Evolutionary conservation across 1,140 invertebrate species (phyloP), one percentile per base, ranked within the genome.

Genomic region (Zophobas atratus): DNA sequence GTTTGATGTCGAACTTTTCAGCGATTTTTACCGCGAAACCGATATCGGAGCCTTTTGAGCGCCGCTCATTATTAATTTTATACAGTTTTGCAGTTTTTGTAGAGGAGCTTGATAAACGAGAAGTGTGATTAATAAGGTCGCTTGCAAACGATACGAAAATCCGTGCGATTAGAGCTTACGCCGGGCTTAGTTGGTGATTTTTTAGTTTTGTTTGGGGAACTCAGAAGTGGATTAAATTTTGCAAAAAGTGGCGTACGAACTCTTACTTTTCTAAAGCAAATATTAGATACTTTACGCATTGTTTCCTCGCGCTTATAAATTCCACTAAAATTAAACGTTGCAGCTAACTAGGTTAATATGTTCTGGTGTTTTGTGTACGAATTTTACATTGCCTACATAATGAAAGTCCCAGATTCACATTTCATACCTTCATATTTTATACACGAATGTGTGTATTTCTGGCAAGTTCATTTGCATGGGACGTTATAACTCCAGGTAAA

Each of bases 351-450:
- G 60, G 60, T 67, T 67, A 67, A 67, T 67, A 67, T 67, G 60
- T 67, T 67, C 60, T 67, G 60, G 38, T 67, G 60, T 67, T 67
- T 67, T 67, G 60, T 67, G 60, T 67, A 39, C 60, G 60, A 67
- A 67, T 67, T 67, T 67, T 67, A 41, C 60, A 67, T 67, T 67
- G 60, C 60, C 60, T 67, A 67, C 60, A 67, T 67, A 67, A 67
- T 67, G 60, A 67, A 67, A 39, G 60, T 67, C 60, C 60, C 60
- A 67, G 60, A 67, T 67, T 67, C 60, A 43, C 60, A 67, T 67
- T 67, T 67, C 60, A 67, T 67, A 67, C 60, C 60, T 67, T 67
- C 60, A 67, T 67, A 67, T 67, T 67, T 67, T 67, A 67, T 67
- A 67, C 60, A 67, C n/a, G 39, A 67, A 67, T 67, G 60, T 67